A percentile compares a stretch with the other conserved stretches of the same genome.
These are phyloP conservation scores for Phylloscopus whistleri DNA, from an alignment of 2,113 vertebrate species.

Conservation along the genomic window DNA sequence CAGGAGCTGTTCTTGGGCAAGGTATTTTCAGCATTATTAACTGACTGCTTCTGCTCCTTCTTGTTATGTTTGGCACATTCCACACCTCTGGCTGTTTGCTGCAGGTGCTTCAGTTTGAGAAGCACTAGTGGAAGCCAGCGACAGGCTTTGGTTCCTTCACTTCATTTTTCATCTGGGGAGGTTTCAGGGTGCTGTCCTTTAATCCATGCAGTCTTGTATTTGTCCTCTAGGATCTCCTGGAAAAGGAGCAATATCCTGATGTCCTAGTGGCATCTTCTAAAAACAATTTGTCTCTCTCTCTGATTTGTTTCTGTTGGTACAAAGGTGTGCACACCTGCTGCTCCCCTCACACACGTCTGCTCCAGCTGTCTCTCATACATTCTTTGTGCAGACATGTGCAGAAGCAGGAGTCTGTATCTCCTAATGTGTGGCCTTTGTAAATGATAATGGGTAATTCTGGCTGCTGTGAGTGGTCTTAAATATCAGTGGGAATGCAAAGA, in stretches of 20 bases:
- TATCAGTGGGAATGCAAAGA: not conserved
- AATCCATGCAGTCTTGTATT: not conserved
- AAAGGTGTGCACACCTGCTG: not conserved
- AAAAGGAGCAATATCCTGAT: not conserved
- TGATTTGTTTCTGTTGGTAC: not conserved
- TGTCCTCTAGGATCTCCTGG: not conserved
- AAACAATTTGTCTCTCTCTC: not conserved
- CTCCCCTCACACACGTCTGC: accelerated
- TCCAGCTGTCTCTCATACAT: not conserved
- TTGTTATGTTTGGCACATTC: accelerated
- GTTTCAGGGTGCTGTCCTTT: not conserved
- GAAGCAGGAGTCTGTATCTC: not conserved
- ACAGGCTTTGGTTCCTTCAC: not conserved
- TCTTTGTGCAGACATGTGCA: not conserved
- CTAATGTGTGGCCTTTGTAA: not conserved
- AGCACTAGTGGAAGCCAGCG: not conserved
- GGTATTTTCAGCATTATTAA: not conserved
- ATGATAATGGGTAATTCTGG: not conserved
- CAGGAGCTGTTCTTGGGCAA: not conserved
- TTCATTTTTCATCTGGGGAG: not conserved
- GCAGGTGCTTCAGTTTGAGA: not conserved
- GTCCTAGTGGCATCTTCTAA: not conserved
- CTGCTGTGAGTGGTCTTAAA: not conserved
- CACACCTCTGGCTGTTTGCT: not conserved
- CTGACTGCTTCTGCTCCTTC: not conserved